Percentiles rank a stretch among this genome's conserved stretches.
Evolutionary conservation across 2,888 invertebrate genomes (phyloP).

Genomic region (Polydrusus pterygomalis): DNA sequence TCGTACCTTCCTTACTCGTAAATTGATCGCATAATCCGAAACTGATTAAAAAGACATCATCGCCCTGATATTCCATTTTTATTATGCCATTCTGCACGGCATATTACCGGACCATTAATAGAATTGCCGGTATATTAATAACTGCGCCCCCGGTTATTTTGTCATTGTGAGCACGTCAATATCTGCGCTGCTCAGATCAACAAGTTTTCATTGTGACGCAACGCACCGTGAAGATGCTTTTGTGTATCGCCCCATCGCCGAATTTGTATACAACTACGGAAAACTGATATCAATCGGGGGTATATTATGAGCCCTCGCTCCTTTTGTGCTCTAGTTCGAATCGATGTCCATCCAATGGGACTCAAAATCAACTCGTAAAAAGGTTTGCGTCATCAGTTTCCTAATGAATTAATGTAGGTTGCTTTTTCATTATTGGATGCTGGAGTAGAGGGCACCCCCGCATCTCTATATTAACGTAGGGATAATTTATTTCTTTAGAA

Average conservation of each 20-base stretch:
- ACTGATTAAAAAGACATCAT: slow-evolving; percentile 47
- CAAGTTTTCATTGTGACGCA: slow-evolving; percentile 69
- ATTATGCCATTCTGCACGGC: slow-evolving; percentile 44
- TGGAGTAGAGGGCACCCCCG: neutral
- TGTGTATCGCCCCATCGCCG: slow-evolving; percentile 63
- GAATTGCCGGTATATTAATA: slow-evolving; percentile 51
- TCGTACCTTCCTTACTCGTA: slow-evolving; percentile 26
- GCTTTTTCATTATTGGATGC: slow-evolving; percentile 8
- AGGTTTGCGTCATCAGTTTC: slow-evolving; percentile 50
- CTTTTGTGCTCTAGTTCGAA: slow-evolving; percentile 17
- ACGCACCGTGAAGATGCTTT: slow-evolving; percentile 66
- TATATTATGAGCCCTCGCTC: slow-evolving; percentile 24
- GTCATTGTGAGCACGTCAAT: slow-evolving; percentile 52
- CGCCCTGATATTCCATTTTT: slow-evolving; percentile 23
- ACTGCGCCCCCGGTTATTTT: slow-evolving; percentile 34
- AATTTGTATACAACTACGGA: slow-evolving; percentile 69
- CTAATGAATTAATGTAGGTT: slow-evolving; percentile 17
- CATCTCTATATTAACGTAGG: too few relatives aligned
- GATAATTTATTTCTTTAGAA: too few relatives aligned
- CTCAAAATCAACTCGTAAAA: slow-evolving; percentile 18
- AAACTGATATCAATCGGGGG: slow-evolving; percentile 64
- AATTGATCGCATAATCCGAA: slow-evolving; percentile 47
- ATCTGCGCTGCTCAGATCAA: slow-evolving; percentile 70
- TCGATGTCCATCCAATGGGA: slow-evolving; percentile 41
- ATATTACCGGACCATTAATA: slow-evolving; percentile 47